A percentile compares a stretch with the other conserved stretches of the same genome.
Evolutionary conservation across 2,888 invertebrate species (phyloP).

Genomic region (Rosalia funebris): DNA sequence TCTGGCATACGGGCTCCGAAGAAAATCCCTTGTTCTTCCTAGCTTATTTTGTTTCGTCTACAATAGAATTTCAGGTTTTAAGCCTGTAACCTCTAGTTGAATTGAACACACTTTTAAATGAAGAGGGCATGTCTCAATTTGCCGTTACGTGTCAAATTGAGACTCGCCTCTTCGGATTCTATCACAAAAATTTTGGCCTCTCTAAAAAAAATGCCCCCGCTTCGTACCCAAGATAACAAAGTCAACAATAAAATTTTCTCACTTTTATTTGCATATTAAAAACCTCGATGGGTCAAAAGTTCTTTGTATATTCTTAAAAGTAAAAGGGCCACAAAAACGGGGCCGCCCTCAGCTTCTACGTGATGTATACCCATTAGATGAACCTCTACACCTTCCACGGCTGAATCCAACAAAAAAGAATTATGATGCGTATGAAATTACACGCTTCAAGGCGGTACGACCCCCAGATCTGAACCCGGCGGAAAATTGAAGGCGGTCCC

Average conservation of each 20-base stretch:
- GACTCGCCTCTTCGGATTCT: conserved; percentile 41
- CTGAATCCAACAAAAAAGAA: too few relatives aligned
- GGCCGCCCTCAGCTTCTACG: too few relatives aligned
- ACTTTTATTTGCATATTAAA: conserved; percentile 9
- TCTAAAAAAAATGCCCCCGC: conserved; percentile 17
- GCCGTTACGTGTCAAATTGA: conserved; percentile 3
- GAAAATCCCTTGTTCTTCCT: not conserved
- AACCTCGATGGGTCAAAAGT: conserved; percentile 3
- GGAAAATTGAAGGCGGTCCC: not conserved
- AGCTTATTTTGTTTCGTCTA: too few relatives aligned
- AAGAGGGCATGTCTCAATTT: conserved; percentile 25
- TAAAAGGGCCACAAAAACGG: too few relatives aligned
- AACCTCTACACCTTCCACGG: too few relatives aligned
- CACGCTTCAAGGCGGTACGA: not conserved
- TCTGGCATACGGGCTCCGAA: conserved; percentile 13
- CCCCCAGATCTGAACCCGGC: conserved; percentile 1
- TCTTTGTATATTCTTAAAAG: not conserved
- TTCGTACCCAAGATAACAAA: conserved; percentile 4
- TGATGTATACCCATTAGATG: too few relatives aligned
- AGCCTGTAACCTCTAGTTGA: conserved; percentile 30
- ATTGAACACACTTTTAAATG: conserved; percentile 40
- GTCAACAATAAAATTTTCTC: conserved; percentile 22
- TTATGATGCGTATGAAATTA: not conserved
- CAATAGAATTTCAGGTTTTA: conserved; percentile 29
- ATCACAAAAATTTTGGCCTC: conserved; percentile 54